phyloP scores from a whole-genome alignment of 2,797 vertebrate genomes.

The Mycteria americana region DNA sequence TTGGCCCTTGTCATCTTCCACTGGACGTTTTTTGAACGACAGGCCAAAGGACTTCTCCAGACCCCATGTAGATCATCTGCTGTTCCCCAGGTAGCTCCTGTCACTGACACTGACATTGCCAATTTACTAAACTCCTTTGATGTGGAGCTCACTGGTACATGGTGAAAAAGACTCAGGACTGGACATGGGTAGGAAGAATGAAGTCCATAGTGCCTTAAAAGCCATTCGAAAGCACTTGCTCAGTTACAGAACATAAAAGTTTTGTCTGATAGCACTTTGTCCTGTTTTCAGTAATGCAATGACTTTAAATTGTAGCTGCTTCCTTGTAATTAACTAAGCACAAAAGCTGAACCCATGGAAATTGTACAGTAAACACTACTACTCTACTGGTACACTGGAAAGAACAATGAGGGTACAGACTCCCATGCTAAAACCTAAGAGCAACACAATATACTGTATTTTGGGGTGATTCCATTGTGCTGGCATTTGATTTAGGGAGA shows the following conservation, averaged over 20 bases:
- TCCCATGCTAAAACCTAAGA: not conserved
- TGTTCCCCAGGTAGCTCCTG: not conserved
- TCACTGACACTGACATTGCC: not conserved
- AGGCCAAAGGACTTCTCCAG: not conserved
- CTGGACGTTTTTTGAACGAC: not conserved
- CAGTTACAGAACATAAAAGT: not conserved
- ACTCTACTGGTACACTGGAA: not conserved
- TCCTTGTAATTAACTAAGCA: conserved; percentile 43
- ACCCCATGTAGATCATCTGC: not conserved
- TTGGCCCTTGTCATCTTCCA: not conserved
- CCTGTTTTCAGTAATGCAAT: not conserved
- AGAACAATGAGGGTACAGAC: conserved; percentile 30
- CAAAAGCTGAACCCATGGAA: conserved; percentile 40
- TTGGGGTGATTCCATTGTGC: conserved; percentile 41
- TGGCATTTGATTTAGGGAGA: conserved; percentile 31
- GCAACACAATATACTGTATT: conserved; percentile 24
- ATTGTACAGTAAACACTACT: conserved; percentile 44
- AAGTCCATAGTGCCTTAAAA: not conserved
- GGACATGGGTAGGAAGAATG: not conserved
- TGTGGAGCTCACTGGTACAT: not conserved
- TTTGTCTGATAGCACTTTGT: not conserved
- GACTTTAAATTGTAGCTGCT: conserved; percentile 1
- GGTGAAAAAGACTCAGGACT: not conserved
- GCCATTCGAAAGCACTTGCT: not conserved
- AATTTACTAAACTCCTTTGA: not conserved